Percentiles rank a stretch among this genome's conserved stretches.
These are phyloP conservation scores for Brachycybe producta DNA, from an alignment of 2,888 invertebrate species.

Conservation along the genomic window DNA sequence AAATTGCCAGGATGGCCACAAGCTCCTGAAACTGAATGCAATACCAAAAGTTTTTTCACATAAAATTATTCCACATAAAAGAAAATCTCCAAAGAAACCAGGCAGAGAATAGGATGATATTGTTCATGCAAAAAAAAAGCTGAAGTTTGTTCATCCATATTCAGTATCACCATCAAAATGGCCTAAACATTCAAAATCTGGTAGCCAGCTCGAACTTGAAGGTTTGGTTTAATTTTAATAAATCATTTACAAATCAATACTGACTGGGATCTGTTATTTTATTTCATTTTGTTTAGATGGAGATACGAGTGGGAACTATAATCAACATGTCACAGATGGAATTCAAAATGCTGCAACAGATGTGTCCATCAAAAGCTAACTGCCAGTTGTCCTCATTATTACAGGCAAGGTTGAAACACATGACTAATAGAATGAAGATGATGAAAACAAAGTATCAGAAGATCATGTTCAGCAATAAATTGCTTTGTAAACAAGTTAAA, in stretches of 20 bases:
- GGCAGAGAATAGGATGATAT: neutral
- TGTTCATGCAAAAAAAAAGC: neutral
- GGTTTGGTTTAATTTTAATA: no score
- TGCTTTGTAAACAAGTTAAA: neutral
- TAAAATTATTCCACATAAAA: neutral
- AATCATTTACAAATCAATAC: no score
- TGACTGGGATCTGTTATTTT: no score
- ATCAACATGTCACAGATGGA: no score
- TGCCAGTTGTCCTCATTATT: neutral
- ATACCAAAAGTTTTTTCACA: conserved; percentile 1
- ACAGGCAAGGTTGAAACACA: neutral
- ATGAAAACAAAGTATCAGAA: neutral
- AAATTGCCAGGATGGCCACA: neutral
- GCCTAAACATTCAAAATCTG: neutral
- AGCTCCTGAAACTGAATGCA: neutral
- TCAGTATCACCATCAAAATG: neutral
- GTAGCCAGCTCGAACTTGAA: neutral
- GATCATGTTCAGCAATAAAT: neutral
- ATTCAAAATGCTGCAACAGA: no score
- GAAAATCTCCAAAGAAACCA: neutral
- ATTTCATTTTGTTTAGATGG: no score
- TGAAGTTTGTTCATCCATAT: neutral
- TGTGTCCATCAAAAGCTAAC: no score
- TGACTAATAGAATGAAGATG: neutral
- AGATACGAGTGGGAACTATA: no score